Conservation (phyloP, 23 tunicate genomes). For the Oikopleura albicans region DNA sequence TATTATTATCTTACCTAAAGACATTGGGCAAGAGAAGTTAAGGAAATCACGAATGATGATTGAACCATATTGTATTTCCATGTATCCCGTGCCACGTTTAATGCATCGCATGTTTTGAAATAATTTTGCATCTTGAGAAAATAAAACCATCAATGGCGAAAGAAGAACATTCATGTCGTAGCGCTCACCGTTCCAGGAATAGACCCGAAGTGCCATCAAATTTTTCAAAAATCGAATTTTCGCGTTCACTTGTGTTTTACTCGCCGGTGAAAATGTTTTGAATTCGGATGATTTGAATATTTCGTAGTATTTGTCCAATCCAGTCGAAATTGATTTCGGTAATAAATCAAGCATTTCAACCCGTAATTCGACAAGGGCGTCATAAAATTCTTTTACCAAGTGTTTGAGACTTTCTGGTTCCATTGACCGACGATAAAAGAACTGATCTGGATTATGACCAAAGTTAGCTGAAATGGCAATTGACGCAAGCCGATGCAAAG, state of each 20-base stretch:
- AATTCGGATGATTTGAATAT: background rate
- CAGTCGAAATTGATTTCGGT: background rate
- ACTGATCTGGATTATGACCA: too few species aligned
- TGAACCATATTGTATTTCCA: background rate
- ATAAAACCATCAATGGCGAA: background rate
- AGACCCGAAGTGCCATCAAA: background rate
- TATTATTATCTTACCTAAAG: background rate
- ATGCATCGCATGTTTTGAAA: background rate
- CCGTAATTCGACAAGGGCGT: background rate
- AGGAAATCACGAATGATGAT: background rate
- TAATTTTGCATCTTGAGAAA: background rate
- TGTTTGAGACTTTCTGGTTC: background rate
- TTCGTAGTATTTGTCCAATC: background rate
- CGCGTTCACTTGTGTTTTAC: background rate
- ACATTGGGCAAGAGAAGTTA: background rate
- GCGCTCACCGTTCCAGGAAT: background rate
- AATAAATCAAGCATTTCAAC: background rate
- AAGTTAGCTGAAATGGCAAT: too few species aligned
- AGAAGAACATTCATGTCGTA: conserved; percentile 7
- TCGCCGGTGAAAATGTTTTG: background rate
- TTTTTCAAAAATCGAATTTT: background rate
- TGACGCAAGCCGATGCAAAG: background rate
- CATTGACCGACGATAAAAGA: too few species aligned
- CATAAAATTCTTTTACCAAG: background rate
- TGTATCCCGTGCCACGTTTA: background rate